Evolutionary conservation across 2,888 invertebrate species (phyloP), one percentile per base, ranked within the genome.

Genomic region (Rhaphigaster nebulosa): DNA sequence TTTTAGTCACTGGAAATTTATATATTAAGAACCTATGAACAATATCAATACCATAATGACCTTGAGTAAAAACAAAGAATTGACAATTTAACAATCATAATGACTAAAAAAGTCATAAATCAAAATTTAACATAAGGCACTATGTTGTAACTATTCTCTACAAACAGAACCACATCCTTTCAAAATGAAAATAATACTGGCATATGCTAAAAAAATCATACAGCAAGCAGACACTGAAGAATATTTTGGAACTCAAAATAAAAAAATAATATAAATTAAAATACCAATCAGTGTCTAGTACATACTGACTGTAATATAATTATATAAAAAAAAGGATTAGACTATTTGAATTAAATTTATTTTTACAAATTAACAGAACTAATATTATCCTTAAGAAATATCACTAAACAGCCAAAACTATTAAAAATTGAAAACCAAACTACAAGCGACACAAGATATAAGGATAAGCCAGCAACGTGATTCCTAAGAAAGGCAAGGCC

Each of bases 401-500:
- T 8, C 5, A 76, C 5, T 38, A 38, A 76, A 76, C 38, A 6
- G 8, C 38, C 20, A 6, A 38, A 76, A 38, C 34, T 8, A 23
- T 45, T 45, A 8, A 45, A 84, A 84, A n/a, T n/a, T 84, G 13
- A 84, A 15, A 26, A 15, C 45, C 8, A 1, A 41, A 84, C 18
- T 1, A n/a, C n/a, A 45, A 45, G 84, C 12, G 45, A 50, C 84
- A 84, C n/a, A 45, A 45, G 84, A 84, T 45, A 84, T 45, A 84
- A 26, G 45, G 15, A 45, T 84, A 84, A 84, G 84, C 84, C 50
- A 38, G 76, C 89, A 89, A 89, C 89, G 89, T 89, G 89, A 89
- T 89, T 89, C 89, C 52, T 56, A 34, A n/a, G 56, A 84, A 87
- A 84, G 90, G 90, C 90, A 84, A 84, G 90, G 90, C 84, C 90